phyloP scores from a whole-genome alignment of 2,797 vertebrate genomes.

The Rachycentron canadum region DNA sequence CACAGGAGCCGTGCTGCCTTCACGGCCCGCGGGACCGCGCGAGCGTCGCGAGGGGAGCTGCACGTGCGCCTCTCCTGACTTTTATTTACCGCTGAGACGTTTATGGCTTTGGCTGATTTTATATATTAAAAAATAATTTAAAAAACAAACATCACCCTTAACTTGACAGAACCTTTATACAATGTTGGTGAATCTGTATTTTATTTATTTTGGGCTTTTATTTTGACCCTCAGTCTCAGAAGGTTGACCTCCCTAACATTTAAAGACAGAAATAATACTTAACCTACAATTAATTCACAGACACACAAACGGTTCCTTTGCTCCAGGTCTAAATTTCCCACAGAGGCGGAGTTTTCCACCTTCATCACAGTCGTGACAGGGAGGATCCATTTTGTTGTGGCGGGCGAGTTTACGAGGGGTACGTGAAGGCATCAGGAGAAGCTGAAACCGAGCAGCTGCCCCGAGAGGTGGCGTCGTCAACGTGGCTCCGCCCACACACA shows the following conservation, averaged over 20 bases:
- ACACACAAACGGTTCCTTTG: not conserved
- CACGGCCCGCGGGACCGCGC: constrained; percentile 51
- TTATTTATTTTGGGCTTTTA: not conserved
- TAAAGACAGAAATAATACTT: not conserved
- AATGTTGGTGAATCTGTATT: not conserved
- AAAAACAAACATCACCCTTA: not conserved
- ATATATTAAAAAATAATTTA: not conserved
- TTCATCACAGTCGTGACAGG: not conserved
- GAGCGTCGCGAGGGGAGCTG: not conserved
- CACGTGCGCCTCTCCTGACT: constrained; percentile 28
- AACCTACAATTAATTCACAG: not conserved
- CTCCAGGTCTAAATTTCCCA: too few species aligned
- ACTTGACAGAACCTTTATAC: not conserved
- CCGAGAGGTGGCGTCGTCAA: constrained; percentile 52
- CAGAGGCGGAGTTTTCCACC: too few species aligned
- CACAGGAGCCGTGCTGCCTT: constrained; percentile 67
- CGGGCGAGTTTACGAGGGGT: constrained; percentile 32
- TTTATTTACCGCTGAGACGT: too few species aligned
- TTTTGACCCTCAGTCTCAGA: not conserved
- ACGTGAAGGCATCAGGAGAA: constrained; percentile 66
- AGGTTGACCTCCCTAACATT: not conserved
- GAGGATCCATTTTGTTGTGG: constrained; percentile 10
- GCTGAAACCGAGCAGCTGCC: constrained; percentile 80
- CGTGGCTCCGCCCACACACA: constrained; percentile 60
- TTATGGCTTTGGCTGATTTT: too few species aligned